Conservation (phyloP, 2,797 vertebrate species). For the Mormyrops attenuatus region DNA sequence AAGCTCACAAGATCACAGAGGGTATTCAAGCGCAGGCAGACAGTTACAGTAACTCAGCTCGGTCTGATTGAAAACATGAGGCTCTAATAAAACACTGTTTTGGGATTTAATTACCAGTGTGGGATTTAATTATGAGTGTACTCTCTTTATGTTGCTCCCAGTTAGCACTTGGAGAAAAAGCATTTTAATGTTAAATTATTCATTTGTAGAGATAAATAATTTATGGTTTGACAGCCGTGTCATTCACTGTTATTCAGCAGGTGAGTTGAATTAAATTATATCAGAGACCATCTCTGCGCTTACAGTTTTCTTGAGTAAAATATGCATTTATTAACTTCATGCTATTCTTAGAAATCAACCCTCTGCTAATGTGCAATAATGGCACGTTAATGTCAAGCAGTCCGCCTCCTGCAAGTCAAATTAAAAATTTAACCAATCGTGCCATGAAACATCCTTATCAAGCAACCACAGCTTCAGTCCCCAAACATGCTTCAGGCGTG, state of each 20-base stretch:
- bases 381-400: not conserved
- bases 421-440: not conserved
- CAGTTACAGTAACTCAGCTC: not conserved
- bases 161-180: not conserved
- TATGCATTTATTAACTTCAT: not conserved
- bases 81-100: not conserved
- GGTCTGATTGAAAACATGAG: not conserved
- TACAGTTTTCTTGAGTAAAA: not conserved
- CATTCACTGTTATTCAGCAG: not conserved
- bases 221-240: not conserved
- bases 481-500: not conserved
- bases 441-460: not conserved
- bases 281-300: not conserved
- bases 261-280: not conserved
- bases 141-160: not conserved
- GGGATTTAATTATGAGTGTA: not conserved
- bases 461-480: not conserved
- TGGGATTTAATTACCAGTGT: not conserved
- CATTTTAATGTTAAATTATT: not conserved
- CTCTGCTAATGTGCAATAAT: not conserved
- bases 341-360: not conserved
- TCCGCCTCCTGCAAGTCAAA: not conserved
- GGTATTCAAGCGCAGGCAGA: not conserved
- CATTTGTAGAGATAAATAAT: not conserved
- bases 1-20: not conserved